Evolutionary conservation across 2,113 vertebrate species (phyloP).

Genomic region (Catharus bicknelli): DNA sequence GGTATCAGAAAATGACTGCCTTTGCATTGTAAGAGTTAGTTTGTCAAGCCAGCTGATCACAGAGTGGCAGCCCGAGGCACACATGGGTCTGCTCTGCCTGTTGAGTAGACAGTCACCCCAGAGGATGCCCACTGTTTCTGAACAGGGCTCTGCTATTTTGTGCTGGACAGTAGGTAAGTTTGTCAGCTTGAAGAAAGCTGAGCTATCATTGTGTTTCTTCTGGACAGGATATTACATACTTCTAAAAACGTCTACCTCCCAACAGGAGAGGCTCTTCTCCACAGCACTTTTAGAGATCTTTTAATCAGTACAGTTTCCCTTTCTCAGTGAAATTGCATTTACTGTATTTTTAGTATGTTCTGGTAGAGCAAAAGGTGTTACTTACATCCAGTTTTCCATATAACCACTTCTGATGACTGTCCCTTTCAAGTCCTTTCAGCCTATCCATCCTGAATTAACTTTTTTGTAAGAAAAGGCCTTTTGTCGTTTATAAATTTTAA

Average conservation of each 20-base stretch:
- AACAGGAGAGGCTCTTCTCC: constrained; percentile 13
- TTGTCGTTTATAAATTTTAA: constrained; percentile 82
- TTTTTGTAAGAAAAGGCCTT: constrained; percentile 78
- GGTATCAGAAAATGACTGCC: background rate
- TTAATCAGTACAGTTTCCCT: constrained; percentile 48
- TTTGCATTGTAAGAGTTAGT: background rate
- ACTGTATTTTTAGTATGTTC: constrained; percentile 75
- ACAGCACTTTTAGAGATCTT: constrained; percentile 52
- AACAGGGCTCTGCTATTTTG: background rate
- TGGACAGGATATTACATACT: background rate
- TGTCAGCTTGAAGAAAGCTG: background rate
- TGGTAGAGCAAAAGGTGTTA: constrained; percentile 62
- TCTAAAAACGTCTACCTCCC: background rate
- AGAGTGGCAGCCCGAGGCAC: background rate
- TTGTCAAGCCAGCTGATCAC: background rate
- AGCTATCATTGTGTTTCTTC: background rate
- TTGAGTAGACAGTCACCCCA: background rate
- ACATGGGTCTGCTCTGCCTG: background rate
- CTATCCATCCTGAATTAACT: constrained; percentile 76
- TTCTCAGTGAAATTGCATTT: constrained; percentile 67
- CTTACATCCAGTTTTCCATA: constrained; percentile 76
- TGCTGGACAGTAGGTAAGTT: background rate
- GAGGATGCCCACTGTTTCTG: background rate
- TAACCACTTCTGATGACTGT: constrained; percentile 74
- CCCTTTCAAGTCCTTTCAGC: constrained; percentile 69